Evolutionary conservation across 2,113 vertebrate species (phyloP).

Genomic region (Nanger granti): DNA sequence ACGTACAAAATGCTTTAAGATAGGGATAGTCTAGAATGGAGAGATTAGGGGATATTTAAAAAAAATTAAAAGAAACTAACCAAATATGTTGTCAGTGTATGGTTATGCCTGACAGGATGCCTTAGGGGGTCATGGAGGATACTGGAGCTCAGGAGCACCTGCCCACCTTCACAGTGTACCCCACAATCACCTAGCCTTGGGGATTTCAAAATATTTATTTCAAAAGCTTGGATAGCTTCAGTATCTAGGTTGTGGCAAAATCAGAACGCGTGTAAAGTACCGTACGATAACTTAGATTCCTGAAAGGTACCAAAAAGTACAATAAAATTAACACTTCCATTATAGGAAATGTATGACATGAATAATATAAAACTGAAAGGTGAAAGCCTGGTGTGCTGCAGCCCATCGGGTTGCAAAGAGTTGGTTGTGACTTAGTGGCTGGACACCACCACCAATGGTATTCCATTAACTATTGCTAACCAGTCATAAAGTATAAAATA

Average conservation of each 20-base stretch:
- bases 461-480: neutral
- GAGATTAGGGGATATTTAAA: neutral
- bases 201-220: constrained; percentile 89
- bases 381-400: constrained; percentile 74
- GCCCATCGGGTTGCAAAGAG: neutral
- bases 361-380: constrained; percentile 99
- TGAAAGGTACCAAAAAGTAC: constrained; percentile 99
- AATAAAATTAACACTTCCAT: constrained; percentile 99
- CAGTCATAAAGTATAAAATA: neutral
- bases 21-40: neutral
- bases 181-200: constrained; percentile 59
- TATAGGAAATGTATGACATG: constrained; percentile 99
- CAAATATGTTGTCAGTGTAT: neutral
- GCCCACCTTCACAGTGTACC: neutral
- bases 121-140: neutral
- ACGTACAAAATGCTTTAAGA: neutral
- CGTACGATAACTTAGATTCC: constrained; percentile 99
- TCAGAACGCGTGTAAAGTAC: constrained; percentile 99
- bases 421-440: neutral
- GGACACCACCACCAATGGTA: neutral
- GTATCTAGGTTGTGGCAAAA: constrained; percentile 91
- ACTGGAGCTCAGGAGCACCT: neutral
- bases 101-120: neutral
- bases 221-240: constrained; percentile 92
- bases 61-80: neutral